Base-by-base conservation (phyloP, 2,888 invertebrate genomes). In the Isoperla grammatica region DNA sequence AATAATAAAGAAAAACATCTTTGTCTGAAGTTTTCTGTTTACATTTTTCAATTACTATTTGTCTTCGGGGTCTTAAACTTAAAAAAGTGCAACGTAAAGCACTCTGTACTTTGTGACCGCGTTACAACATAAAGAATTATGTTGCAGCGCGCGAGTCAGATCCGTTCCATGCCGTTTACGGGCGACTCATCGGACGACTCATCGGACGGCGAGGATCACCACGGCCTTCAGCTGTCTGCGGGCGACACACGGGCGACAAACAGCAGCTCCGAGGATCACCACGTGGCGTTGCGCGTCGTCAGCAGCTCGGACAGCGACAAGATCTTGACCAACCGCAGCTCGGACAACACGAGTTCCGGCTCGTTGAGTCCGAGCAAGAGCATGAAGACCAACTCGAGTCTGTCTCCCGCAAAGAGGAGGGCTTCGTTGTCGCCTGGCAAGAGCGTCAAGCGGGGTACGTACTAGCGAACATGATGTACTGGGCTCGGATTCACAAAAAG, bases 151-250 rank as follows among this genome's bases (percentile, higher is more conserved):
- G 95, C 95, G 65, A 94, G 95, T 74, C 95, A 95, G 78, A 96
- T 96, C 68, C 82, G 95, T 67, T 95, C 94, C 46, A 92, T 95
- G 84, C 95, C 95, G 8, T 95, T 96, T 73, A 92, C 91, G 13
- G 95, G 95, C 1, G 95, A 96, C 69, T 94, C 94, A 3, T 92
- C 93, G 0, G 93, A 93, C 70, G 95, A 96, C 72, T 95, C 94
- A 1, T 94, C 94, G 9, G 95, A 95, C 71, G 94, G 95, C 23
- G 94, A 94, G 73, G 90, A 87, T 57, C 76, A 77, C 63, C 75
- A 76, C 66, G 17, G 17, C 72, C 71, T 49, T 67, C 67, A 23
- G 67, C 67, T 29, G 69, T 65, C 42, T 68, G 68, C 59, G 68
- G 76, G 74, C 37, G 74, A 74, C 66, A 77, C 75, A 37, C 71